Percentiles rank a stretch among this genome's conserved stretches.
Evolutionary conservation across 2,797 vertebrate genomes (phyloP).

Genomic region (Balearica regulorum): DNA sequence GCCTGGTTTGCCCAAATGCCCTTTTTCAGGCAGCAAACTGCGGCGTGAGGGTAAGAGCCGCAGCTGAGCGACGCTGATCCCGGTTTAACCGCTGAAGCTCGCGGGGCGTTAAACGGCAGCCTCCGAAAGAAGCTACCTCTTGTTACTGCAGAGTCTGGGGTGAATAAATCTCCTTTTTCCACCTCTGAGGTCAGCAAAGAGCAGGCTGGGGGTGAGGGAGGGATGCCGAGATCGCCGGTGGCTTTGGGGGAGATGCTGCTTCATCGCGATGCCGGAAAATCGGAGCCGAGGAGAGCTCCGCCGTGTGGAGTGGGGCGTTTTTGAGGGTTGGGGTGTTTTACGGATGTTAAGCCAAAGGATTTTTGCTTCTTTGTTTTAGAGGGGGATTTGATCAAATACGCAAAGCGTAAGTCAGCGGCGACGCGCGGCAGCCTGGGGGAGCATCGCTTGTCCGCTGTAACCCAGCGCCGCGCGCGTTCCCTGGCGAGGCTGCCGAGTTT

Average conservation of each 20-base stretch:
- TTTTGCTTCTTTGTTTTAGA: background rate
- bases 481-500: background rate
- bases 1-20: background rate
- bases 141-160: background rate
- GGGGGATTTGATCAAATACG: background rate
- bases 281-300: accelerated
- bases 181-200: accelerated
- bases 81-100: background rate
- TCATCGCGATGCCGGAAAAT: accelerated
- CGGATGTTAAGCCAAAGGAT: background rate
- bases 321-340: background rate
- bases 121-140: background rate
- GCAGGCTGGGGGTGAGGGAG: background rate
- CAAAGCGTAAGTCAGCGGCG: accelerated
- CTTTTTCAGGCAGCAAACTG: background rate
- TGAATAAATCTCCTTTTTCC: background rate
- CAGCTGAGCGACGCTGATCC: background rate
- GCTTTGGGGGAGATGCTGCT: background rate
- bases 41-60: background rate
- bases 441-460: accelerated
- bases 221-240: background rate
- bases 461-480: accelerated
- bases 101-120: background rate
- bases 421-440: background rate
- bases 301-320: accelerated